These are phyloP conservation scores for Polylopha cassiicola DNA, from an alignment of 2,888 invertebrate species.

Conservation along the genomic window DNA sequence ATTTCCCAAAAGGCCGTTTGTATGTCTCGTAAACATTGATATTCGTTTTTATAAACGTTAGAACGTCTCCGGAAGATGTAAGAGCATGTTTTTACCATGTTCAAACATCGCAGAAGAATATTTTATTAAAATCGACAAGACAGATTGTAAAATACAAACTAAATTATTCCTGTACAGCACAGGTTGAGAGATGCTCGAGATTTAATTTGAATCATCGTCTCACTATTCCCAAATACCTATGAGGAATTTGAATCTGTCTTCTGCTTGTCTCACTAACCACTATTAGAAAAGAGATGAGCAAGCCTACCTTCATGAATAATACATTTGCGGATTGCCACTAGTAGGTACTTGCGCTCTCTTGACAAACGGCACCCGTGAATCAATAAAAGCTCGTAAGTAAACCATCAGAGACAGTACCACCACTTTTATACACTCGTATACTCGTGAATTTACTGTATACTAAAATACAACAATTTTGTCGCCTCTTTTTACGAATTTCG, in stretches of 20 bases:
- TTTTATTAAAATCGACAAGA: no score
- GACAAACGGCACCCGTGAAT: slow-evolving; percentile 47
- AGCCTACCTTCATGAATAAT: slow-evolving; percentile 45
- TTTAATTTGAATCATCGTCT: no score
- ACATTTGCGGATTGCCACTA: slow-evolving; percentile 44
- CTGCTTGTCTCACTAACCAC: slow-evolving; percentile 46
- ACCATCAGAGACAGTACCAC: slow-evolving; percentile 35
- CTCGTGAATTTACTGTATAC: slow-evolving; percentile 4
- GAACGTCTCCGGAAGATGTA: no score
- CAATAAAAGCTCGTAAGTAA: slow-evolving; percentile 45
- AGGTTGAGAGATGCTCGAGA: no score
- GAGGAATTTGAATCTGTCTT: slow-evolving; percentile 30
- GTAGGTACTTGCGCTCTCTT: slow-evolving; percentile 34
- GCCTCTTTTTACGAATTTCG: no score
- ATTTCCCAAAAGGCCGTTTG: slow-evolving; percentile 5
- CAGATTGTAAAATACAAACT: no score
- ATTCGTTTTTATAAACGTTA: no score
- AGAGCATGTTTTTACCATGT: no score
- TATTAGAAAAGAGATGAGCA: slow-evolving; percentile 43
- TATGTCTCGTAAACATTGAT: slow-evolving; percentile 5
- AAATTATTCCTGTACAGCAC: no score
- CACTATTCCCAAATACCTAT: slow-evolving; percentile 34
- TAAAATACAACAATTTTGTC: no score
- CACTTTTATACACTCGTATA: slow-evolving; percentile 32
- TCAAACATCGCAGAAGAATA: no score